These are phyloP conservation scores for Octopus bimaculoides DNA, from an alignment of 1,140 invertebrate genomes.

Conservation along the genomic window DNA sequence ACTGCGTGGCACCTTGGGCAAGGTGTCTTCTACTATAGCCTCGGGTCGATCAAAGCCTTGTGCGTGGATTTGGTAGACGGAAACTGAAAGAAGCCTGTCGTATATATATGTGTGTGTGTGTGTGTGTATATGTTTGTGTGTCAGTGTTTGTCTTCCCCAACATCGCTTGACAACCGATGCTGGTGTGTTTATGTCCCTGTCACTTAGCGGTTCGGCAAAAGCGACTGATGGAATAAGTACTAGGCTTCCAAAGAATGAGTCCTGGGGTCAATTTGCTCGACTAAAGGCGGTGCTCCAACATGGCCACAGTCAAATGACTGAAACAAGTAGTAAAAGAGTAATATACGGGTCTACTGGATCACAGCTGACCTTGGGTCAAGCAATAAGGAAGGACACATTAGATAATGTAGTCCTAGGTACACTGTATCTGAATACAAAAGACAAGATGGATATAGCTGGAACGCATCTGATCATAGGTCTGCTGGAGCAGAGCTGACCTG, in stretches of 20 bases:
- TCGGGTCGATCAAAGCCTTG: background rate
- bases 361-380: background rate
- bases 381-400: background rate
- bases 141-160: too few species aligned
- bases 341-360: background rate
- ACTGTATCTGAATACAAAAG: background rate
- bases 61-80: background rate
- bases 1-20: background rate
- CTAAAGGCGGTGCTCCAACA: too few species aligned
- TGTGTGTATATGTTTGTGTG: too few species aligned
- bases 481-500: background rate
- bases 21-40: background rate
- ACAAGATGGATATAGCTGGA: background rate
- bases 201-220: too few species aligned
- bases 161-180: too few species aligned
- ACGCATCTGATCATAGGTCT: background rate
- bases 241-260: too few species aligned
- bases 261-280: too few species aligned
- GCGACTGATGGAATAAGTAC: too few species aligned
- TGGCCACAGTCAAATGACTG: too few species aligned
- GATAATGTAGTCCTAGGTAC: background rate
- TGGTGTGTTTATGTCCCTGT: too few species aligned
- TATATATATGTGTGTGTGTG: background rate
- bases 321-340: too few species aligned
- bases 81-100: background rate